Percentiles rank a stretch among this genome's conserved stretches.
phyloP scores from a whole-genome alignment of 2,888 invertebrate species.

The Pilophorus perplexus region DNA sequence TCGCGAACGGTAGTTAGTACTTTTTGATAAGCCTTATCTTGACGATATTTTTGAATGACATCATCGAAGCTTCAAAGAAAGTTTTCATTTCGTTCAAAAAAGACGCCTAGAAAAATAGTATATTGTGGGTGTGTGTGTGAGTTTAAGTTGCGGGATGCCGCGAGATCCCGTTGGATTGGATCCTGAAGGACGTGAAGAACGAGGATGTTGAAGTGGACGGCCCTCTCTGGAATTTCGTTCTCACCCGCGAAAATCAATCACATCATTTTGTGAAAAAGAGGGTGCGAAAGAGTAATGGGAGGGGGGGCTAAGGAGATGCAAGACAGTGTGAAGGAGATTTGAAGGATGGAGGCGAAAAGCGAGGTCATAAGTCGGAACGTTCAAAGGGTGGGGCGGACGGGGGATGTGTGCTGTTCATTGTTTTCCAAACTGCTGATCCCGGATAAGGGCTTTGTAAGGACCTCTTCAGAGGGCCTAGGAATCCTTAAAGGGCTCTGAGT shows the following conservation, averaged over 20 bases:
- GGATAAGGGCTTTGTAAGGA: constrained; percentile 28
- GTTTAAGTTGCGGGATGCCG: no score
- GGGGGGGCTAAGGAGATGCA: not conserved
- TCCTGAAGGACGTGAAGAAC: no score
- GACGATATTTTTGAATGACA: no score
- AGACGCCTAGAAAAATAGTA: no score
- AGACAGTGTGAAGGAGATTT: not conserved
- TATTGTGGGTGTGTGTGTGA: no score
- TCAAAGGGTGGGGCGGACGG: not conserved
- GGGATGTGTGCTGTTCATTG: constrained; percentile 27
- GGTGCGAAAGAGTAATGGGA: not conserved
- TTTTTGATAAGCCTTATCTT: no score
- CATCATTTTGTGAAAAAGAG: not conserved
- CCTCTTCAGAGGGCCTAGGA: constrained; percentile 12
- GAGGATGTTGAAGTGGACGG: no score
- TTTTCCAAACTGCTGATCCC: constrained; percentile 29
- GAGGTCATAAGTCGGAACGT: not conserved
- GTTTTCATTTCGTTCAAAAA: no score
- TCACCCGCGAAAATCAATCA: constrained; percentile 2
- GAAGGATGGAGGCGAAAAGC: constrained; percentile 7
- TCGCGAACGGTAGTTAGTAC: no score
- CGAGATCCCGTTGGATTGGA: no score
- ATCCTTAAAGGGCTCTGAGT: not conserved
- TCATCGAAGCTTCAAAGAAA: no score
- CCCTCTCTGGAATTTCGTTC: not conserved